These are phyloP conservation scores for Drosophila ogumai DNA, from an alignment of 1,140 invertebrate species.

Conservation along the genomic window DNA sequence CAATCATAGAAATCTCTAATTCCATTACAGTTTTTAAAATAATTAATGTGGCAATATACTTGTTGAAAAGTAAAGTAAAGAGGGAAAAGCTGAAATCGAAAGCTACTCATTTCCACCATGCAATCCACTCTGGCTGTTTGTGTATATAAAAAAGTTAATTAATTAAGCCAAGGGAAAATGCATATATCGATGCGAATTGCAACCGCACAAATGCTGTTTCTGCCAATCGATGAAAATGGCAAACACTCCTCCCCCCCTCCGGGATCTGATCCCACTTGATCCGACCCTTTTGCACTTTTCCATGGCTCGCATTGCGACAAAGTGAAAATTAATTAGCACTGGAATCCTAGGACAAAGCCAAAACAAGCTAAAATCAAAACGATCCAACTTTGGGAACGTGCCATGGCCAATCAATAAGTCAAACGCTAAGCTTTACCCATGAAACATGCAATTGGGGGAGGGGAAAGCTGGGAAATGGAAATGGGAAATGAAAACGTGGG, in stretches of 20 bases:
- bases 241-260: background rate
- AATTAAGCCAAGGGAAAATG: conserved; percentile 21
- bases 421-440: conserved; percentile 47
- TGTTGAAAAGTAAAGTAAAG: background rate
- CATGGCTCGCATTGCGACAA: conserved; percentile 17
- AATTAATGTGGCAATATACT: background rate
- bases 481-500: background rate
- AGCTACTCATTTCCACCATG: background rate
- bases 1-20: background rate
- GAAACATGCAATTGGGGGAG: conserved; percentile 53
- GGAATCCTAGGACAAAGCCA: conserved; percentile 17
- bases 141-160: conserved; percentile 30
- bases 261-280: conserved; percentile 30
- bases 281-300: conserved; percentile 21
- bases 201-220: conserved; percentile 19
- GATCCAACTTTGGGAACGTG: conserved; percentile 3
- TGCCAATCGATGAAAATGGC: conserved; percentile 11
- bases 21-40: background rate
- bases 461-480: background rate
- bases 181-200: conserved; percentile 26
- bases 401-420: conserved; percentile 63
- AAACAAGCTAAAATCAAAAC: conserved; percentile 12
- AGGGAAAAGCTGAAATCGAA: conserved; percentile 11
- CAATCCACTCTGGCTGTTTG: conserved; percentile 9
- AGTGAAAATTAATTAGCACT: conserved; percentile 56